Evolutionary conservation across 2,888 invertebrate genomes (phyloP).

Genomic region (Thymelicus sylvestris): DNA sequence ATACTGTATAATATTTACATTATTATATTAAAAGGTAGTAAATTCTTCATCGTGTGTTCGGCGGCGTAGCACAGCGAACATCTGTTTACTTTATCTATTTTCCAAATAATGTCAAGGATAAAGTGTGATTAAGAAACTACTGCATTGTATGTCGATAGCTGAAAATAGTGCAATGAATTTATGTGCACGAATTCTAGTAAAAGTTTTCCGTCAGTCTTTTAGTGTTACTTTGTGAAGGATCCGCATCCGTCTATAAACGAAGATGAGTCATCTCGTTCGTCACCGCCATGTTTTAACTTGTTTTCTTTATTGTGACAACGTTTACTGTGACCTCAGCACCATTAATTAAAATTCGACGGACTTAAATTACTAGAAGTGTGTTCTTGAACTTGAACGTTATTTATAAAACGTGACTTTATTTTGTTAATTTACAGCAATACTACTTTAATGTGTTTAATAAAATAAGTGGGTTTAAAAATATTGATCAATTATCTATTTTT

Average conservation of each 20-base stretch:
- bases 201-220: slow-evolving; percentile 3
- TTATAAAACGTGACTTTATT: neutral
- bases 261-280: slow-evolving; percentile 44
- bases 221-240: slow-evolving; percentile 6
- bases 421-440: neutral
- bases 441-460: neutral
- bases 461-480: neutral
- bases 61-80: neutral
- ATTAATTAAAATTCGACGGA: slow-evolving; percentile 26
- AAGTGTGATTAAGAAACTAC: slow-evolving; percentile 9
- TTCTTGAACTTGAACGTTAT: slow-evolving; percentile 2
- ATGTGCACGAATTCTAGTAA: slow-evolving; percentile 14
- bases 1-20: no score
- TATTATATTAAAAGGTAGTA: no score
- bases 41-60: no score
- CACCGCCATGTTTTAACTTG: slow-evolving; percentile 35
- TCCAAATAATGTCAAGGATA: slow-evolving; percentile 21
- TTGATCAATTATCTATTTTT: no score
- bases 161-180: slow-evolving; percentile 32
- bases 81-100: slow-evolving; percentile 13
- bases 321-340: slow-evolving; percentile 25
- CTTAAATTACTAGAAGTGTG: neutral
- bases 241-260: slow-evolving; percentile 33
- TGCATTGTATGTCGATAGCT: neutral
- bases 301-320: slow-evolving; percentile 31